Base-by-base conservation (phyloP, 2,113 vertebrate species). In the Terrapene triunguis region DNA sequence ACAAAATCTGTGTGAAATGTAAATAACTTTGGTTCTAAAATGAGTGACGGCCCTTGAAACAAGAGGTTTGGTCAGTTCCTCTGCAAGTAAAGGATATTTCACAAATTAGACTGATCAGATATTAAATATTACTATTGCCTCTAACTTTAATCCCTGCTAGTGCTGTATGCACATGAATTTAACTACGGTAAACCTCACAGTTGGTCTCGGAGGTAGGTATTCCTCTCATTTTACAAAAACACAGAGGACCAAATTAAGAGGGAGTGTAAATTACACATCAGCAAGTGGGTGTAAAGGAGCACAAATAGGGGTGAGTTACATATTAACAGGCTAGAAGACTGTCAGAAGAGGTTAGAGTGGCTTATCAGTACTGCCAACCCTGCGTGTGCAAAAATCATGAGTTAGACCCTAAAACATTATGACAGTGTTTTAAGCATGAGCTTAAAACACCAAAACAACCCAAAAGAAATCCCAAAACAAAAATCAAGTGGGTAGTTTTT, bases 11-110 rank as follows among this genome's bases (percentile, higher is more conserved):
- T 0, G 19, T 44, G 80, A 69, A 80, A 62, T 76, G 69, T n/a
- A 2, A 88, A 47, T 80, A 90, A 84, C 86, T 29, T 76, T 0
- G 0, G 80, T 59, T 55, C 72, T 76, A 2, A 87, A 54, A 54
- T 35, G 21, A 0, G 1, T 69, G 81, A 78, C 80, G 59, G 21
- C 22, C 22, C 3, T 42, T 6, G 72, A 44, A 76, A 90, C 78
- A n/a, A 54, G 69, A 91, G 76, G 24, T 51, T 1, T 0, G 59
- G 44, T 0, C 54, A 54, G 72, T 0, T 0, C 89, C n/a, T 3
- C 0, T 79, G 3, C 22, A 44, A 21, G 51, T 13, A 32, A 17
- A 54, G 21, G 53, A 54, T 84, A 80, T 82, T 90, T 84, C 48
- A 16, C 21, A 5, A 0, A 2, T 5, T 0, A 8, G 8, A 47